A percentile compares a stretch with the other conserved stretches of the same genome.
These are phyloP conservation scores for Cercopithecus neglectus DNA, from an alignment of 2,797 vertebrate species.

Conservation along the genomic window DNA sequence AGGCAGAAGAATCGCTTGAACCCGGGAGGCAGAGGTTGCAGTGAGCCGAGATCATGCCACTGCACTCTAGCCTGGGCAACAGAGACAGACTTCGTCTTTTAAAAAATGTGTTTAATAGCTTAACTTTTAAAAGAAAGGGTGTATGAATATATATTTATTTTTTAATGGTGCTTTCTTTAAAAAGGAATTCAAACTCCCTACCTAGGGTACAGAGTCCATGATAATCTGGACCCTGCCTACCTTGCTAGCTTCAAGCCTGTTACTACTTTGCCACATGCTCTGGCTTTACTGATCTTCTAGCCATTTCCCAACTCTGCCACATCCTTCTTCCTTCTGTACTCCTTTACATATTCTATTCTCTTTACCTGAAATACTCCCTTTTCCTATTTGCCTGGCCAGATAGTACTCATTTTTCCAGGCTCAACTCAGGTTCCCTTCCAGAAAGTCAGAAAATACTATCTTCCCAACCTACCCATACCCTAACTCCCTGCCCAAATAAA, in stretches of 20 bases:
- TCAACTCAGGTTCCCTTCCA: not conserved
- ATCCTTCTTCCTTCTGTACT: constrained; percentile 27
- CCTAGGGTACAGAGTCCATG: not conserved
- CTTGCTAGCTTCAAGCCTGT: not conserved
- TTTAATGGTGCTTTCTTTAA: not conserved
- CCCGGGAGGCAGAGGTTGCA: too few relatives aligned
- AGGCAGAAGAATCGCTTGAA: too few relatives aligned
- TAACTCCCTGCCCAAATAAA: not conserved
- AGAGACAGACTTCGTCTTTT: rapidly evolving
- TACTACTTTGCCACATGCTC: not conserved
- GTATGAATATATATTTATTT: not conserved
- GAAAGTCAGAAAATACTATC: constrained; percentile 1
- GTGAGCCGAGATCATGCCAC: too few relatives aligned
- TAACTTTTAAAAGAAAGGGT: not conserved
- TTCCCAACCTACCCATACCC: not conserved
- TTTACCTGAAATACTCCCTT: not conserved
- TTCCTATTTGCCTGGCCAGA: not conserved
- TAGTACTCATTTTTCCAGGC: constrained; percentile 11
- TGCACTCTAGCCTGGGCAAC: too few relatives aligned
- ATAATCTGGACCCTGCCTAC: not conserved
- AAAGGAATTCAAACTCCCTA: not conserved
- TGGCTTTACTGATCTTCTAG: constrained; percentile 36
- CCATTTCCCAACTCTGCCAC: not conserved
- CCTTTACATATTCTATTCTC: not conserved
- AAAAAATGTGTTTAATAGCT: not conserved